Conservation (phyloP, 2,888 invertebrate genomes). For the Danaus chrysippus region DNA sequence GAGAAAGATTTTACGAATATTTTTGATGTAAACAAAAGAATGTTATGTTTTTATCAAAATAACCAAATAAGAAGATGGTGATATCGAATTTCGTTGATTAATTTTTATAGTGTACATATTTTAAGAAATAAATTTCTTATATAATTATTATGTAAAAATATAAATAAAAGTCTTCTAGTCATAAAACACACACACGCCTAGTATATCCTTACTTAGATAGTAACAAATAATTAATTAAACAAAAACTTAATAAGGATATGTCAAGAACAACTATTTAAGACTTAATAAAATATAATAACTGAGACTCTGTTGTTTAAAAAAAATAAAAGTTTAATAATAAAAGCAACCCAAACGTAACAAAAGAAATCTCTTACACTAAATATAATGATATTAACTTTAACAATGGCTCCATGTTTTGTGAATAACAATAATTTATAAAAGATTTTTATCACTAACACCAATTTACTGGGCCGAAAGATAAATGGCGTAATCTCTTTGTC, state of each 20-base stretch:
- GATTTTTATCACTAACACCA: conserved; percentile 46
- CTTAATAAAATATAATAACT: not conserved
- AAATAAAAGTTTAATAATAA: not conserved
- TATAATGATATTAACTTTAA: conserved; percentile 11
- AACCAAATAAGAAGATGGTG: too few species aligned
- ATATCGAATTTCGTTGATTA: too few species aligned
- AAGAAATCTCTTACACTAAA: not conserved
- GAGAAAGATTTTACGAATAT: not conserved
- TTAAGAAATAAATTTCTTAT: too few species aligned
- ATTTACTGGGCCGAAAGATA: conserved; percentile 56
- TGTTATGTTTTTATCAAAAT: not conserved
- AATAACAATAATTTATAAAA: conserved; percentile 36
- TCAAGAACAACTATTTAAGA: not conserved
- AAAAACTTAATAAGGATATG: too few species aligned
- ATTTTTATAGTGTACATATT: too few species aligned
- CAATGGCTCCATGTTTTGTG: conserved; percentile 15
- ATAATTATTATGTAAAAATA: too few species aligned
- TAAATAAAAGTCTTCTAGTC: too few species aligned
- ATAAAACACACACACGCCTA: too few species aligned
- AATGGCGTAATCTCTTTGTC: conserved; percentile 70
- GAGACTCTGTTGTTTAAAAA: not conserved
- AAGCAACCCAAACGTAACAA: not conserved
- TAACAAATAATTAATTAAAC: too few species aligned
- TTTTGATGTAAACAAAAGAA: not conserved
- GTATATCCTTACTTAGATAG: too few species aligned